Evolutionary conservation across 2,113 vertebrate genomes (phyloP), one percentile per base, ranked within the genome.

Genomic region (Glaucomys volans): DNA sequence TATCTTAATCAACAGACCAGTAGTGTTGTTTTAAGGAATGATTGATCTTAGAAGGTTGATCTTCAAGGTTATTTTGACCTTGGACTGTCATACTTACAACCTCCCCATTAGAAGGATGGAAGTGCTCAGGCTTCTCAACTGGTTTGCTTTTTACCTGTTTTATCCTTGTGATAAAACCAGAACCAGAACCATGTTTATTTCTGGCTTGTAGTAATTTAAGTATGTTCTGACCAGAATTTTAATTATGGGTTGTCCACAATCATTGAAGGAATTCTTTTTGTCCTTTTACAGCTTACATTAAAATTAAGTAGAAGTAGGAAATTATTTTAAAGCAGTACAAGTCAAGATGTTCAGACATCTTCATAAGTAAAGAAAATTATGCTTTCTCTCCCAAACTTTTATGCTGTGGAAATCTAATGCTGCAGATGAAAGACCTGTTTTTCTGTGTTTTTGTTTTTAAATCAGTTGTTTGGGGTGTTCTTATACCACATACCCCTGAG

Each of bases 301-400:
- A 96, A 95, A 76, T 94, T n/a, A 92, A 90, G 50, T 87, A 90
- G 69, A 93, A 94, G 64, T 30, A n/a, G 35, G 42, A 91, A 77
- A 72, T 76, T 75, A 87, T 88, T 88, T 89, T 59, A 88, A 84
- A 96, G 42, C 35, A 66, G 37, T 71, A 86, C 14, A 14, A 92
- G n/a, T 81, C 26, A 87, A 92, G 75, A 71, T 94, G 22, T 74
- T 94, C 30, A 95, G 26, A 62, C 42, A 91, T 30, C 57, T 95
- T 91, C 57, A 54, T 90, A 57, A 37, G 14, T 90, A 64, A 32
- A 69, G n/a, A 67, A 94, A 79, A 74, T 83, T 66, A 7, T 47
- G 64, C 57, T 84, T 37, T 57, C 24, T 79, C 35, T 13, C 28
- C 37, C 82, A 28, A 77, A 95, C 75, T 28, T 90, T 87, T 44